These are phyloP conservation scores for Synodontis membranacea DNA, from an alignment of 2,113 vertebrate species.

Conservation along the genomic window DNA sequence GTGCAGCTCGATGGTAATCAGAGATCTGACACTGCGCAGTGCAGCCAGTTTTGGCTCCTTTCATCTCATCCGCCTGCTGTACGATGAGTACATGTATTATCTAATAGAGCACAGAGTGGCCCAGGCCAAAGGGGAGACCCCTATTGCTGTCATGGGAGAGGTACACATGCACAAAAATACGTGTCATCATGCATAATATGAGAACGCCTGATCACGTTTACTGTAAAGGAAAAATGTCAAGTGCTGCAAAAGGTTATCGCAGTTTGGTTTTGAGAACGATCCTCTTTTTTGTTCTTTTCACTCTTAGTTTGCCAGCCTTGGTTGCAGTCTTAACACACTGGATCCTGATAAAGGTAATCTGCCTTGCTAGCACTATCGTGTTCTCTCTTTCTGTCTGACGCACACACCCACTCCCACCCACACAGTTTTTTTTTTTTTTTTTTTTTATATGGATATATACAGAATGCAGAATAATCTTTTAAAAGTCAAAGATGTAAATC, in stretches of 20 bases:
- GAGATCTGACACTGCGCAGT: slow-evolving; percentile 89
- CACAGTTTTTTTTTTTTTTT: too few species aligned
- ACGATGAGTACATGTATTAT: slow-evolving; percentile 96
- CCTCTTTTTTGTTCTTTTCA: slow-evolving; percentile 14
- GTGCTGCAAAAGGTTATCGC: neutral
- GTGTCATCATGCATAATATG: neutral
- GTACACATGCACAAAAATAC: slow-evolving; percentile 60
- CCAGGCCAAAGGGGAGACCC: slow-evolving; percentile 89
- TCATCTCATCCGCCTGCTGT: slow-evolving; percentile 89
- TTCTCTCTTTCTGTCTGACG: neutral
- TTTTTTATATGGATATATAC: too few species aligned
- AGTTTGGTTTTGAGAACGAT: slow-evolving; percentile 19
- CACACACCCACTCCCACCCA: neutral
- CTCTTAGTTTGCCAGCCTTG: slow-evolving; percentile 83
- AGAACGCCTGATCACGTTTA: neutral
- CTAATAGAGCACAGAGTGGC: slow-evolving; percentile 91
- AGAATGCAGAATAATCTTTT: neutral
- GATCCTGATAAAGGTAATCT: slow-evolving; percentile 86
- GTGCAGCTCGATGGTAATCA: slow-evolving; percentile 89
- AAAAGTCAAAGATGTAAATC: neutral
- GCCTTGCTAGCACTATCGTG: neutral
- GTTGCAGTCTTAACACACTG: slow-evolving; percentile 79
- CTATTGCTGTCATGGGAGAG: slow-evolving; percentile 94
- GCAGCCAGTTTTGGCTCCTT: slow-evolving; percentile 92
- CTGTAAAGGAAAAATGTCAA: neutral